phyloP scores from a whole-genome alignment of 2,113 vertebrate species.

The Elephantulus edwardii region DNA sequence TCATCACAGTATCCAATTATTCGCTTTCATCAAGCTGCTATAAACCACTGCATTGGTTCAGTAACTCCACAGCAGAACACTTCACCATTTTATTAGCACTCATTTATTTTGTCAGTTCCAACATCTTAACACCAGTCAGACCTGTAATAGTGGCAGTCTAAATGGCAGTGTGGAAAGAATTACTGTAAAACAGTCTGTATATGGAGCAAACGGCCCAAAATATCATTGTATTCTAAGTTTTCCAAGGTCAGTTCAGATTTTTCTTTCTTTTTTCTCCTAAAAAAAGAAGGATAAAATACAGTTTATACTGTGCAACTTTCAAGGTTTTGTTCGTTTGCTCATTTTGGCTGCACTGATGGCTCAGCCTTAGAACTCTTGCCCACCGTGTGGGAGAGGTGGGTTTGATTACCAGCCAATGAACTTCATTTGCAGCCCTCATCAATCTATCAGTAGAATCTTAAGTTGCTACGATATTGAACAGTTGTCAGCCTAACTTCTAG shows the following conservation, averaged over 20 bases:
- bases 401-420: neutral
- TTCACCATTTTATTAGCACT: conserved; percentile 25
- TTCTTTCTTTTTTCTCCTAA: neutral
- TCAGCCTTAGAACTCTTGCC: neutral
- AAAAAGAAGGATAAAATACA: neutral
- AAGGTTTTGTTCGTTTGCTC: neutral
- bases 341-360: neutral
- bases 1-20: neutral
- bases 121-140: neutral
- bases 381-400: neutral
- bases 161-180: neutral
- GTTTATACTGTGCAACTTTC: neutral
- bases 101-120: conserved; percentile 38
- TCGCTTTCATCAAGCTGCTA: neutral
- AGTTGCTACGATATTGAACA: neutral
- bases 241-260: neutral
- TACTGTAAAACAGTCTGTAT: neutral
- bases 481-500: neutral
- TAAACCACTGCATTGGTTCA: neutral
- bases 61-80: neutral
- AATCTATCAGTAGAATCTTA: neutral
- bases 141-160: neutral
- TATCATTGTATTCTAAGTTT: neutral
- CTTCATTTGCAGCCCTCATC: neutral
- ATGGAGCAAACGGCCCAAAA: neutral